A percentile compares a stretch with the other conserved stretches of the same genome.
These are phyloP conservation scores for Phymastichus coffea DNA, from an alignment of 1,140 invertebrate genomes.

Conservation along the genomic window DNA sequence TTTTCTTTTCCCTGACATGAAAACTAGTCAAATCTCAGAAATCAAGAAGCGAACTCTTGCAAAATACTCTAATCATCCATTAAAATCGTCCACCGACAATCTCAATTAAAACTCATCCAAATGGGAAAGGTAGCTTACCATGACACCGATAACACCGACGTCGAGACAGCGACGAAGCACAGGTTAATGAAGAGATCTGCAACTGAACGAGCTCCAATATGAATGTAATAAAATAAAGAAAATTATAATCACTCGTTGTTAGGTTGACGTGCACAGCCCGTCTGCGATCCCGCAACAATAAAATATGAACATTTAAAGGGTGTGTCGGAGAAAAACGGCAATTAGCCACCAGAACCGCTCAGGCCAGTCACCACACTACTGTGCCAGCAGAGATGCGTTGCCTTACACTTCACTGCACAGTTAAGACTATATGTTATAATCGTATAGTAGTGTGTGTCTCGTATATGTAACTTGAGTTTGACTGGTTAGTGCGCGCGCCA, in stretches of 20 bases:
- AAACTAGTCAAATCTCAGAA: background rate
- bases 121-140: conserved; percentile 14
- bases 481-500: too few species aligned
- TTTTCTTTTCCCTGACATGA: background rate
- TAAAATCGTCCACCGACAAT: background rate
- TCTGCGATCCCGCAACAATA: conserved; percentile 35
- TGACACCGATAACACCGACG: conserved; percentile 22
- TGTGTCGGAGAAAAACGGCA: conserved; percentile 45
- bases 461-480: too few species aligned
- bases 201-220: background rate
- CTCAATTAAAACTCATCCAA: background rate
- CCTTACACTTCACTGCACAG: too few species aligned
- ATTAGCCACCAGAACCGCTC: conserved; percentile 33
- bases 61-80: background rate
- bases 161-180: conserved; percentile 12
- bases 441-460: too few species aligned
- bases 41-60: background rate
- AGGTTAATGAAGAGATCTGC: background rate
- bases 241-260: conserved; percentile 9
- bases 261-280: conserved; percentile 20
- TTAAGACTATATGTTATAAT: too few species aligned
- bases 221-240: background rate
- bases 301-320: conserved; percentile 52
- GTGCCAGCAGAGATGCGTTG: too few species aligned
- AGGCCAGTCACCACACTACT: too few species aligned